phyloP scores from a whole-genome alignment of 92 coral and sea anemone genomes.

The Muricea muricata region DNA sequence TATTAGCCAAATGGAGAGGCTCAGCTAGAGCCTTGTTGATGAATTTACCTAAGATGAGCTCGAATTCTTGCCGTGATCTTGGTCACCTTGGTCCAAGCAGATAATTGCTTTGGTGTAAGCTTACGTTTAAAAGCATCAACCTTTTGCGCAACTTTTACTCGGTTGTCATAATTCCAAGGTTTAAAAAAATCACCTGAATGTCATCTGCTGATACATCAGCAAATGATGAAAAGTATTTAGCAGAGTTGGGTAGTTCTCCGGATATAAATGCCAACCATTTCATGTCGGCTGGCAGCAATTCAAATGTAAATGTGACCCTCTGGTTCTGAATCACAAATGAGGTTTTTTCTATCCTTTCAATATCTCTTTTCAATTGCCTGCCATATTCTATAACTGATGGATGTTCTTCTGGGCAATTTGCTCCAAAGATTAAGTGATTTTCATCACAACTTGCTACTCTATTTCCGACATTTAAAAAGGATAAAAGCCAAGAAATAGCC shows the following conservation, averaged over 20 bases:
- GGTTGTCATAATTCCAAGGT: constrained; percentile 51
- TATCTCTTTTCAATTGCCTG: constrained; percentile 35
- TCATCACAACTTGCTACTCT: constrained; percentile 53
- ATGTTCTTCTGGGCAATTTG: constrained; percentile 53
- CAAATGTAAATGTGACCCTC: constrained; percentile 44
- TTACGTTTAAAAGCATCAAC: constrained; percentile 50
- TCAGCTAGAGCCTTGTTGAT: constrained; percentile 64
- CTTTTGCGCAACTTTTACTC: constrained; percentile 43
- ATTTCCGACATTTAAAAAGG: constrained; percentile 29
- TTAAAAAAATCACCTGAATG: constrained; percentile 48
- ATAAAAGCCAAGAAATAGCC: constrained; percentile 42
- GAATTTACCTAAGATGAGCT: constrained; percentile 54
- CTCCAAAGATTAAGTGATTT: constrained; percentile 36
- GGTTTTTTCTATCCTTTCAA: constrained; percentile 29
- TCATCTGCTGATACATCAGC: constrained; percentile 54
- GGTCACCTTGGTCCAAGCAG: constrained; percentile 58
- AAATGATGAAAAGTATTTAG: constrained; percentile 58
- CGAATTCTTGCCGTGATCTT: constrained; percentile 54
- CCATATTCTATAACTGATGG: constrained; percentile 37
- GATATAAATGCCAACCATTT: constrained; percentile 66
- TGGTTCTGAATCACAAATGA: constrained; percentile 22
- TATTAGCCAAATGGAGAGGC: constrained; percentile 59
- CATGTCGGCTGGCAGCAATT: constrained; percentile 44
- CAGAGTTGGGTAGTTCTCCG: constrained; percentile 63
- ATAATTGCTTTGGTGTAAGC: constrained; percentile 51